Base-by-base conservation (phyloP, 1,140 invertebrate genomes). In the Sweltsa coloradensis region DNA sequence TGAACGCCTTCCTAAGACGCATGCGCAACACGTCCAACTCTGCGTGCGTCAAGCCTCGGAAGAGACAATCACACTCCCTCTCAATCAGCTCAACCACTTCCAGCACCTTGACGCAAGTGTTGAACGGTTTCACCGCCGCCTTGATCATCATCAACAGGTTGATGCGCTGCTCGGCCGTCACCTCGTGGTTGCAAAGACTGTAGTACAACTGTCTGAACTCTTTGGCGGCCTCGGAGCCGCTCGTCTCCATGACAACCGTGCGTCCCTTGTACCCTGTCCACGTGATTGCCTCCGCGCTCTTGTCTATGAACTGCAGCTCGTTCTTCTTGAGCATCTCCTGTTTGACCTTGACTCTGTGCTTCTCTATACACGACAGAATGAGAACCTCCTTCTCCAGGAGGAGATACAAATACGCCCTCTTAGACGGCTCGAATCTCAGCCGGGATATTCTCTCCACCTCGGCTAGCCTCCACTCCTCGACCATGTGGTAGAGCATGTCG, bases 381-480 rank as follows among this genome's bases (percentile, higher is more conserved):
- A 76, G 68, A 6, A 80, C 72, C 56, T 78, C 77, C 59, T 76
- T 79, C 34, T 79, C 70, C 0, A 82, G 62, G 27, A 80, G 60
- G 23, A 73, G 58, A 34, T 68, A 70, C 57, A 76, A 76, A 60
- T 76, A 73, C 1, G 77, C 72, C 26, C 73, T 70, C 57, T 73
- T 75, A 0, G 72, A 66, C 5, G 71, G 70, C 43, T 72, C 73
- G 16, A 73, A 73, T 53, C 74, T 67, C 42, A 69, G 62, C 29
- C 61, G 64, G 18, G 69, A 72, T 52, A 78, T 75, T 45, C 71
- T 60, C 41, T 71, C 60, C 14, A 74, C 67, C 64, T 78, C 72
- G 18, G 69, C 68, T 29, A 67, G 65, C 60, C 74, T 75, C 78
- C 79, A 81, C 13, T 67, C 66, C 53, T 80, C 76, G 5, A 81